These are phyloP conservation scores for Anisognathus igniventris DNA, from an alignment of 2,797 vertebrate genomes.

Conservation along the genomic window DNA sequence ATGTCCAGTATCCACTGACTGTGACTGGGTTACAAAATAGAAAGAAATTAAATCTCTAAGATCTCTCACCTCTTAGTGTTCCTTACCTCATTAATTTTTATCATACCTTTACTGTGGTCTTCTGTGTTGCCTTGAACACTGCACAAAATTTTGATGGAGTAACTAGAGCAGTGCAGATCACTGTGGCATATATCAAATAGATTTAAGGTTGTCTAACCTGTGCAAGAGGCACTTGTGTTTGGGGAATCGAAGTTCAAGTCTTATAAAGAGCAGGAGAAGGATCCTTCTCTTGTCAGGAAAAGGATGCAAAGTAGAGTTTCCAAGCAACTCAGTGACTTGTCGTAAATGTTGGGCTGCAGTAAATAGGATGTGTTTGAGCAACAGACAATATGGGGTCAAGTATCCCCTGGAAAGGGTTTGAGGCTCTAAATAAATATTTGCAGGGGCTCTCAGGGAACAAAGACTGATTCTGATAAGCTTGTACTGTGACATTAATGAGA, in stretches of 20 bases:
- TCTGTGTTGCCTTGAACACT: not conserved
- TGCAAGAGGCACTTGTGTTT: not conserved
- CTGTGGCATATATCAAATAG: not conserved
- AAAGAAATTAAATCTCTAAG: not conserved
- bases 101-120: not conserved
- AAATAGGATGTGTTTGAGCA: not conserved
- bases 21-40: not conserved
- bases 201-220: not conserved
- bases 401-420: not conserved
- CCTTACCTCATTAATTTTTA: not conserved
- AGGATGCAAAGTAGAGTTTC: not conserved
- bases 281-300: not conserved
- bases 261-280: not conserved
- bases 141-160: not conserved
- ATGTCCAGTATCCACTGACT: not conserved
- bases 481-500: not conserved
- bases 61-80: not conserved
- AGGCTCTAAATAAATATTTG: not conserved
- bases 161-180: not conserved
- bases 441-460: not conserved
- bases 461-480: not conserved
- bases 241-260: not conserved
- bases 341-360: not conserved
- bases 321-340: not conserved
- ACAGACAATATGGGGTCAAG: not conserved